Evolutionary conservation across 2,797 vertebrate genomes (phyloP), one percentile per base, ranked within the genome.

Genomic region (Rhyacichthys aspro): DNA sequence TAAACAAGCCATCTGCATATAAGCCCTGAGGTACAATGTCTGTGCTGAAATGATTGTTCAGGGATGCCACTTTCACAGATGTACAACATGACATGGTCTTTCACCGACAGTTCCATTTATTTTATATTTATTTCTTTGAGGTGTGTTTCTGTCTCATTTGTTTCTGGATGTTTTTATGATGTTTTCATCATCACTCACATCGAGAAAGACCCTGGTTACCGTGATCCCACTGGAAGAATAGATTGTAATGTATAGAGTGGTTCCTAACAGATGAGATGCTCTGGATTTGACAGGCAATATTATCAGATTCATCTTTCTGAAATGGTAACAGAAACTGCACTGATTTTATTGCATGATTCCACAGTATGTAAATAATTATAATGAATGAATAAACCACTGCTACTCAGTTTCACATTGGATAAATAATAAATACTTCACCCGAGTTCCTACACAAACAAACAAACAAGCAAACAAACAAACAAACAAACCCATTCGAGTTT

Each of bases 1-100:
- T 72, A 60, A 73, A 68, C 43, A 52, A 74, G 9, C 52, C 62
- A 74, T 68, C 48, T 60, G 53, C 43, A 55, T 47, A 69, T 47
- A 69, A 34, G 57, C 66, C 64, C 56, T 12, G 17, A 75, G 80
- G 66, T 33, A 2, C 49, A 39, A 52, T 33, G 41, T 28, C 48
- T 41, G 41, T n/a, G 47, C 45, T 70, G 58, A 58, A 59, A 63
- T 70, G 54, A 57, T 38, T 64, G 47, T 55, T 43, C 62, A 53
- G 61, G 63, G 67, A 67, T 62, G 18, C 11, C 9, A 8, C 8
- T 64, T 50, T 72, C 72, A 56, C 70, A 67, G 68, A 48, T 72
- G 73, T 43, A 41, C 34, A 61, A 59, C 48, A 67, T 63, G 43
- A 1, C 50, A 12, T 54, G 9, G 10, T 11, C 63, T 79, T 76